These are phyloP conservation scores for Geodia barretti DNA, from an alignment of 37 sponge, comb jelly and placozoan genomes.

Conservation along the genomic window DNA sequence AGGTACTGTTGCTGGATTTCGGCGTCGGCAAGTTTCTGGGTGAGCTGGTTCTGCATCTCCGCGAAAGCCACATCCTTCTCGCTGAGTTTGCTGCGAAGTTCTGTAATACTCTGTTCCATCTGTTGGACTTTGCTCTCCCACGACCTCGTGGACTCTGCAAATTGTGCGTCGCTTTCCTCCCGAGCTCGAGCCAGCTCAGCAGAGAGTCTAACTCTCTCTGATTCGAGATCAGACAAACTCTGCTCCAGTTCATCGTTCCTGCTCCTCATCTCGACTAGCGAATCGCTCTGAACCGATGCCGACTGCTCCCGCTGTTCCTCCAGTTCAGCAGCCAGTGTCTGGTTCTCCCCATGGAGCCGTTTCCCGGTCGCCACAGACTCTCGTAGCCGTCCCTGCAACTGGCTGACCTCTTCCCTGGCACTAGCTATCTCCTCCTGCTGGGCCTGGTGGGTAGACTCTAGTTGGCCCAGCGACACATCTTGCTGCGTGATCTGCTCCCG, in stretches of 20 bases:
- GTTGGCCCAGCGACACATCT: background rate
- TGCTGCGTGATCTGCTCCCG: background rate
- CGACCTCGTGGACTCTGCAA: background rate
- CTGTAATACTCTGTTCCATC: slow-evolving; percentile 21
- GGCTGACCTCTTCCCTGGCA: background rate
- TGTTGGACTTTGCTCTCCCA: slow-evolving; percentile 23
- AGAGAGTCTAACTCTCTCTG: slow-evolving; percentile 1
- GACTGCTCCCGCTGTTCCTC: slow-evolving; percentile 4
- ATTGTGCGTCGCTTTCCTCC: background rate
- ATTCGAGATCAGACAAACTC: background rate
- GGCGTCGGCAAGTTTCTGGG: background rate
- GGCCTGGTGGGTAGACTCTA: background rate
- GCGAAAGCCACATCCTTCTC: slow-evolving; percentile 20
- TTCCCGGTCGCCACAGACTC: background rate
- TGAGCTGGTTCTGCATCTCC: slow-evolving; percentile 23
- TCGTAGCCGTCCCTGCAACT: background rate
- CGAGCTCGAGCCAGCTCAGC: slow-evolving; percentile 10
- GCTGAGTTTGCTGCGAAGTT: background rate
- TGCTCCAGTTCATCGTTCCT: background rate
- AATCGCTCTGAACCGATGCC: background rate
- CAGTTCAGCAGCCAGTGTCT: background rate
- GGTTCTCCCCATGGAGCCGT: background rate
- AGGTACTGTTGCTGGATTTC: slow-evolving; percentile 5
- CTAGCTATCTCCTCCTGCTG: slow-evolving; percentile 28
- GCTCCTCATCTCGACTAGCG: background rate